Evolutionary conservation across 2,888 invertebrate species (phyloP), one percentile per base, ranked within the genome.

Genomic region (Hypomecis atomaria): DNA sequence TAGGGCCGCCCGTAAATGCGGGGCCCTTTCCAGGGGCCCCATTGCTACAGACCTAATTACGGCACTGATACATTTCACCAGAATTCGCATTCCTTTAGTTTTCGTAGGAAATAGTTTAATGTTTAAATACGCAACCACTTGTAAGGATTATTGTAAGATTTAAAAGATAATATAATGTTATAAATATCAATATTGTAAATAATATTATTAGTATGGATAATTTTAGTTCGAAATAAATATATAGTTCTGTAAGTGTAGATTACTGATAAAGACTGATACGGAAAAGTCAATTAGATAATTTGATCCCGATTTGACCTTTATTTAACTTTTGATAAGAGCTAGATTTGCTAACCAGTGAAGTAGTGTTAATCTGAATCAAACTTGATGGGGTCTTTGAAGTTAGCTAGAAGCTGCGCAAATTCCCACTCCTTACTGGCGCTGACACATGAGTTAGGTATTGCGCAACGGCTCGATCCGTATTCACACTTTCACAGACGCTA

Each of bases 221-320:
- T 52, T 40, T 37, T 9, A 11, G 11, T 37, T 11, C 2, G 36
- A n/a, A 13, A 5, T 13, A 34, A 10, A 0, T 38, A 38, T n/a
- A 33, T 52, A 42, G 8, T 40, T 38, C 13, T 38, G 4, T 52
- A 38, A 44, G 50, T 6, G n/a, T 64, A 63, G 59, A 50, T 64
- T 67, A 71, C 65, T 71, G 66, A 74, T 71, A 71, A 85, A 85
- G 85, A 85, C 85, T 85, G 85, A 85, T 79, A 74, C 62, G 68
- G 73, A 83, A 82, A 85, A 85, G 85, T 85, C 85, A 85, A 85
- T 84, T 85, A 85, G 68, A 65, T 23, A 64, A 60, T 55, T 62
- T 62, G 44, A 65, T 62, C 34, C 71, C 54, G 48, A 62, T 58
- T 50, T 48, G 56, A 37, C 47, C 38, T 13, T 11, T 47, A 9